Evolutionary conservation across 1,140 invertebrate species (phyloP), one percentile per base, ranked within the genome.

Genomic region (Penaeus japonicus): DNA sequence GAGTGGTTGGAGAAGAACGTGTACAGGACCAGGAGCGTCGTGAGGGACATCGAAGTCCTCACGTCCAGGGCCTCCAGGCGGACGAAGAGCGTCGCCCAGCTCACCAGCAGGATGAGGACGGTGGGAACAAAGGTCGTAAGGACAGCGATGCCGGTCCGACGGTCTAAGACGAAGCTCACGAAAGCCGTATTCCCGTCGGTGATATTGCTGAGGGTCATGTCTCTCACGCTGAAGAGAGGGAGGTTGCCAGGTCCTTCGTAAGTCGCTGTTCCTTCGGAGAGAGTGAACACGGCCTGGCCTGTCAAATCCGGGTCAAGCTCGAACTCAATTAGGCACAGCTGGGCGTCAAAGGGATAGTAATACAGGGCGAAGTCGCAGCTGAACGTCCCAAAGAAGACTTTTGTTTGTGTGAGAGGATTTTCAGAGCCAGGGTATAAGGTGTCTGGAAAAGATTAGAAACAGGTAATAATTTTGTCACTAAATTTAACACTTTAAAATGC

Each of bases 21-120:
- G 84, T 82, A 89, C 2, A 89, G 84, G 24, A 89, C 89, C 54
- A 89, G 79, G 15, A 89, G 65, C n/a, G 84, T 75, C 15, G 89
- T 89, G 62, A 89, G 78, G 4, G 89, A 86, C 77, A 89, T 84
- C 59, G 70, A 22, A 35, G 82, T 62, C n/a, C 82, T 27, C 17
- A 70, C 82, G 20, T 77, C 77, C 39, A 53, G 78, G 39, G 15
- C 87, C 54, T 62, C 82, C 87, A 75, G 82, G n/a, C 32, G 62
- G 57, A 87, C 59, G 47, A 81, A 87, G 55, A 80, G 78, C 27
- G 78, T 87, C 30, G 75, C 78, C 62, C 77, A 81, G 27, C 78
- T 86, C 24, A 86, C 73, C 32, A 80, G 30, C 20, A 80, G 57
- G 30, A 86, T 30, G 39, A 88, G 53, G 70, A 88, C 32, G 10